phyloP scores from a whole-genome alignment of 2,888 invertebrate species.

The Hyppa rectilinea region DNA sequence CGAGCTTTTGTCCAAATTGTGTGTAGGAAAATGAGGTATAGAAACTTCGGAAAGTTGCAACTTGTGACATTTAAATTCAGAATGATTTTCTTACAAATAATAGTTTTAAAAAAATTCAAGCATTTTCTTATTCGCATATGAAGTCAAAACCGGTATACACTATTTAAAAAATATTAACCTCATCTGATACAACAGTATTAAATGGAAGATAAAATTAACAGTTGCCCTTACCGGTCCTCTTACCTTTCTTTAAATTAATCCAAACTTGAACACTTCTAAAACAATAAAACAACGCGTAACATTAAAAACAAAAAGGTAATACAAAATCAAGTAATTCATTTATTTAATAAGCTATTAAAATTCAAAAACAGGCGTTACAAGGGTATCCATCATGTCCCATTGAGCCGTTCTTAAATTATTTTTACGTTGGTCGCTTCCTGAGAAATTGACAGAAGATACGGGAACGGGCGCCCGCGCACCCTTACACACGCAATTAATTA shows the following conservation, averaged over 20 bases:
- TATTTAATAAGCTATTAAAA: slow-evolving; percentile 64
- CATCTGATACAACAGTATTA: neutral
- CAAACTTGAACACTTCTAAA: slow-evolving; percentile 23
- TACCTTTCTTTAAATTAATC: neutral
- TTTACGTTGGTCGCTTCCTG: slow-evolving; percentile 59
- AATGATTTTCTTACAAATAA: neutral
- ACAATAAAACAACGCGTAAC: slow-evolving; percentile 38
- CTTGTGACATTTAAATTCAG: neutral
- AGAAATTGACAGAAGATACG: slow-evolving; percentile 53
- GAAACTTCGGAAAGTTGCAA: neutral
- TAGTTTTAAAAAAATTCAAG: fast-evolving
- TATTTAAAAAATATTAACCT: neutral
- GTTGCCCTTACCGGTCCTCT: too few species aligned
- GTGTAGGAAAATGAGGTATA: slow-evolving; percentile 3
- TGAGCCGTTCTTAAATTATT: slow-evolving; percentile 56
- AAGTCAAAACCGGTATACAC: neutral
- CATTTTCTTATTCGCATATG: neutral
- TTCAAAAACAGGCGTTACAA: slow-evolving; percentile 62
- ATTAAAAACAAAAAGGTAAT: slow-evolving; percentile 11
- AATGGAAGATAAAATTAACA: neutral
- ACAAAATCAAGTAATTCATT: slow-evolving; percentile 51
- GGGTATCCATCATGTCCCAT: slow-evolving; percentile 58
- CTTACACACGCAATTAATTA: slow-evolving; percentile 52
- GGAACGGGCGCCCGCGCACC: slow-evolving; percentile 32
- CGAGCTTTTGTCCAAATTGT: slow-evolving; percentile 27